phyloP scores from a whole-genome alignment of 2,113 vertebrate species.

The Greenwoodochromis staneri region DNA sequence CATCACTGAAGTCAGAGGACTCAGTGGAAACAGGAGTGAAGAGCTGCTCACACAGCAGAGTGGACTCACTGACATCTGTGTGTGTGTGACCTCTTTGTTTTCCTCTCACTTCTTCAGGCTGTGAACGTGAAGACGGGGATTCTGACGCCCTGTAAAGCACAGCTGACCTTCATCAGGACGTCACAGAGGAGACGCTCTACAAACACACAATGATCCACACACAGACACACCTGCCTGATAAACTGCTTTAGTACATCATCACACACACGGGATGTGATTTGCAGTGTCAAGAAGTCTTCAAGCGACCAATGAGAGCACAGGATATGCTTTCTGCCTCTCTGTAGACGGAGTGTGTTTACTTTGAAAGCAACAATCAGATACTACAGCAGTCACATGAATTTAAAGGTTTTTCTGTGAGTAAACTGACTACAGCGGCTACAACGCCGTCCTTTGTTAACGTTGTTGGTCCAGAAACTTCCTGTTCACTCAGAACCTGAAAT shows the following conservation, averaged over 20 bases:
- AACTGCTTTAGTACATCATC: not conserved
- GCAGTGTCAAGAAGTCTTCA: not conserved
- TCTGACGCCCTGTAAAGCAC: not conserved
- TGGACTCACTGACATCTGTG: not conserved
- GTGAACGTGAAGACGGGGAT: not conserved
- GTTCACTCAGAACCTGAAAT: not conserved
- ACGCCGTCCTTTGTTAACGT: rapidly evolving
- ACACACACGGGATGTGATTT: not conserved
- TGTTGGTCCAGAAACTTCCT: not conserved
- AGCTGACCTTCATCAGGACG: not conserved
- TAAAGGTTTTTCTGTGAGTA: not conserved
- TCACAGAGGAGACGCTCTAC: not conserved
- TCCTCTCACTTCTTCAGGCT: not conserved
- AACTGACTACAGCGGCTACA: not conserved
- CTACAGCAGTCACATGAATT: not conserved
- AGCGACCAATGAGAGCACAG: rapidly evolving
- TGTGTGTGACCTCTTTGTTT: not conserved
- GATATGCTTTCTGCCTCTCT: not conserved
- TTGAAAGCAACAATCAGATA: not conserved
- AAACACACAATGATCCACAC: not conserved
- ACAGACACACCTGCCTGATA: not conserved
- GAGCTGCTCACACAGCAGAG: not conserved
- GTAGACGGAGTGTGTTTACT: rapidly evolving
- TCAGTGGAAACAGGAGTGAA: rapidly evolving
- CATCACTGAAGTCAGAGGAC: not conserved